These are phyloP conservation scores for Cylindroiulus punctatus DNA, from an alignment of 2,888 invertebrate species.

Conservation along the genomic window DNA sequence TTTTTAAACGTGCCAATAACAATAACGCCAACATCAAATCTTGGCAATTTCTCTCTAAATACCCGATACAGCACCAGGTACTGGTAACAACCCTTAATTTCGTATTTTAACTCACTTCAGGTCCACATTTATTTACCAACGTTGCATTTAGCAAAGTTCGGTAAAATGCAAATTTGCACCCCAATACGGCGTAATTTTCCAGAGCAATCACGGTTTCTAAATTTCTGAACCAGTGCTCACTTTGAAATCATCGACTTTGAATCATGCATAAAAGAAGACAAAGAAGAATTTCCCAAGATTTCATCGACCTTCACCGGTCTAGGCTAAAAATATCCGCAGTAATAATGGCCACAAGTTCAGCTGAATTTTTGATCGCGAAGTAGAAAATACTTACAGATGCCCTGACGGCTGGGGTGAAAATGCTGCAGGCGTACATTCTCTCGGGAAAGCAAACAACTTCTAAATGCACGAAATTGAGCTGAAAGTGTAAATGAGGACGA, in stretches of 20 bases:
- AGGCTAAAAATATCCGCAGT: background rate
- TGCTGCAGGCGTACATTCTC: conserved; percentile 57
- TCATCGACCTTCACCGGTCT: conserved; percentile 28
- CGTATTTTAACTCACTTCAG: no score
- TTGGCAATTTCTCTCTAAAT: no score
- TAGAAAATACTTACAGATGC: conserved; percentile 54
- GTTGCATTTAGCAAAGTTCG: no score
- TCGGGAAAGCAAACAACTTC: background rate
- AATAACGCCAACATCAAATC: no score
- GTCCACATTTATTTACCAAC: no score
- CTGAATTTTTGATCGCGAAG: background rate
- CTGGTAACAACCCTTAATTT: no score
- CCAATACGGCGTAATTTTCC: no score
- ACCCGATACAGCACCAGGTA: no score
- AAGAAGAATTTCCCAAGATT: background rate
- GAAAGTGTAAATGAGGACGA: background rate
- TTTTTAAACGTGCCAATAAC: no score
- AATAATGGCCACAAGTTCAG: background rate
- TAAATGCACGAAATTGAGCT: background rate
- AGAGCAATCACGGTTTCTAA: no score
- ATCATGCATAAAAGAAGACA: background rate
- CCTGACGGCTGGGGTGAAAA: conserved; percentile 56
- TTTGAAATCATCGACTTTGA: background rate
- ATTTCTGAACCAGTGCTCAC: no score
- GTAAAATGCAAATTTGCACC: no score